Evolutionary conservation across 2,888 invertebrate species (phyloP).

Genomic region (Ellobium chinense): DNA sequence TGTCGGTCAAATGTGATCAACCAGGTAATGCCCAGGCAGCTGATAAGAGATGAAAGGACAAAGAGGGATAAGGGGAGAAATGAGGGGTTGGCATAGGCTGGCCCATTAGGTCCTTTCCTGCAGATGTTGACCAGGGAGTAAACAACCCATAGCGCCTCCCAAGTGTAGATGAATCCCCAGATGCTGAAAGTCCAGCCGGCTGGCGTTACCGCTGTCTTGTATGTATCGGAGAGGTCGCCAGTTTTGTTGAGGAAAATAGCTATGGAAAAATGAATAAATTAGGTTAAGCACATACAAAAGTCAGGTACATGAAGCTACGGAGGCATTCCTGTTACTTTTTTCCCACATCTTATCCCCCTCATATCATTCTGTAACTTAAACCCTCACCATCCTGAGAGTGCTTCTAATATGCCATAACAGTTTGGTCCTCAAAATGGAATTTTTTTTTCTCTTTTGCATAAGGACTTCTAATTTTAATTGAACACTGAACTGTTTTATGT

Average conservation of each 20-base stretch:
- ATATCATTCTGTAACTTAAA: no score
- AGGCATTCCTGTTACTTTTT: no score
- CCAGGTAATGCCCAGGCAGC: conserved; percentile 69
- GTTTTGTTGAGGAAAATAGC: conserved; percentile 61
- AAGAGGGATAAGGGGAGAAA: conserved; percentile 64
- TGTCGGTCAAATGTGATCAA: conserved; percentile 54
- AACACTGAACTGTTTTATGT: no score
- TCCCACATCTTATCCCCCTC: no score
- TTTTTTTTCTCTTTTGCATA: no score
- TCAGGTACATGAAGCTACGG: no score
- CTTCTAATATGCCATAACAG: no score
- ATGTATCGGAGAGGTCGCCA: conserved; percentile 65
- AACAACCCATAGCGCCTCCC: conserved; percentile 69
- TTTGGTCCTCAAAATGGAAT: no score
- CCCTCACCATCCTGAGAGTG: no score
- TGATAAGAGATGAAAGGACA: conserved; percentile 59
- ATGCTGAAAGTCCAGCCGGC: conserved; percentile 74
- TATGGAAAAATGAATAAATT: conserved; percentile 49
- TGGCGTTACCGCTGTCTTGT: conserved; percentile 66
- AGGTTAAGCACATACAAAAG: no score
- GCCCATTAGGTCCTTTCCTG: conserved; percentile 60
- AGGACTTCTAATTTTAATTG: no score
- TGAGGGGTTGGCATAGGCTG: conserved; percentile 63
- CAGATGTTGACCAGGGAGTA: conserved; percentile 69
- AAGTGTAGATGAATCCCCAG: conserved; percentile 71